Conservation (phyloP, 2,797 vertebrate genomes). For the Hephaestus fuliginosus region DNA sequence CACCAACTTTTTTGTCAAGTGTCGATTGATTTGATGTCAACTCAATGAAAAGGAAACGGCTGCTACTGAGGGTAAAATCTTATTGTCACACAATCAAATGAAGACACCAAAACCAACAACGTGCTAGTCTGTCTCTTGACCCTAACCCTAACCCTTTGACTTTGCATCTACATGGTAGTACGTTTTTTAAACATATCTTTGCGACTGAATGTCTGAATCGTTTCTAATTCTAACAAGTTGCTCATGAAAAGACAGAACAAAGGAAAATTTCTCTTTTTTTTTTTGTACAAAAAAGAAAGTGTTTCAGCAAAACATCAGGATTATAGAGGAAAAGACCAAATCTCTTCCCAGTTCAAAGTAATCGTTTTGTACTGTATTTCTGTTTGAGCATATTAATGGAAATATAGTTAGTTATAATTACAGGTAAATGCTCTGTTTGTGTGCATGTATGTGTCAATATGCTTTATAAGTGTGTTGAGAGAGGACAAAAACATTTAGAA, state of each 20-base stretch:
- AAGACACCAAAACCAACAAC: not conserved
- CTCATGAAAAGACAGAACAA: not conserved
- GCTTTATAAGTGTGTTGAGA: not conserved
- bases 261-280: not conserved
- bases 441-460: not conserved
- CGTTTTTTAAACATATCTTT: not conserved
- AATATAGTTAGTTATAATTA: not conserved
- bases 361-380: not conserved
- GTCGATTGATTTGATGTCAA: not conserved
- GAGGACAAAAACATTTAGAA: not conserved
- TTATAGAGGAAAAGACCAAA: not conserved
- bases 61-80: not conserved
- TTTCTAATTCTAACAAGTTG: not conserved
- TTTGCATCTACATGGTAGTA: no score
- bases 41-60: slow-evolving; percentile 5
- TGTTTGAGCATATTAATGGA: not conserved
- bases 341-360: not conserved
- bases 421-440: not conserved
- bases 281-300: not conserved
- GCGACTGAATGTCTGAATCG: not conserved
- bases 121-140: no score
- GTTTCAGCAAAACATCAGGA: not conserved
- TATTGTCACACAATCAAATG: not conserved
- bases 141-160: no score
- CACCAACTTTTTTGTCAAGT: not conserved